phyloP scores from a whole-genome alignment of 2,113 vertebrate genomes.

The Ailuropoda melanoleuca region DNA sequence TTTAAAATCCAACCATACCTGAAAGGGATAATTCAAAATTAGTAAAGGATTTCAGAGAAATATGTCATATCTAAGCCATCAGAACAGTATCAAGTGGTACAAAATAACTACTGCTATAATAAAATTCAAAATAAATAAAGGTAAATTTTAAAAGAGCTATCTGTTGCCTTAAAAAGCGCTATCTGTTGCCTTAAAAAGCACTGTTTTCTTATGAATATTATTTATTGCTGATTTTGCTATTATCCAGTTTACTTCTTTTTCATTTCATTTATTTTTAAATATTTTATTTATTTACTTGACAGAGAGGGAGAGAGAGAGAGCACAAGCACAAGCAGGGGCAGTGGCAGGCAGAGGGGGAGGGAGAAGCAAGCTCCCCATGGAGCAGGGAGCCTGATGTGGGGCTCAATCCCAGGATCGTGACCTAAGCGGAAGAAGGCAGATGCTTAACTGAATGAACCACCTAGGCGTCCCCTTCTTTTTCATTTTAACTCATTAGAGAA shows the following conservation, averaged over 20 bases:
- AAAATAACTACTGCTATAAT: not conserved
- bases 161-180: not conserved
- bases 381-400: not conserved
- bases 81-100: not conserved
- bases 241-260: not conserved
- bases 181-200: not conserved
- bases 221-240: not conserved
- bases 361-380: not conserved
- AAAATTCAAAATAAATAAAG: not conserved
- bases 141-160: not conserved
- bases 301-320: not conserved
- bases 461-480: not conserved
- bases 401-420: not conserved
- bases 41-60: not conserved
- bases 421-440: not conserved
- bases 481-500: not conserved
- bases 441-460: not conserved
- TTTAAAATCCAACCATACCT: not conserved
- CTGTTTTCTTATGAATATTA: not conserved
- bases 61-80: not conserved
- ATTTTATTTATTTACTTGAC: not conserved
- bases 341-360: not conserved
- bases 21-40: not conserved
- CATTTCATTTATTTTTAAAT: not conserved
- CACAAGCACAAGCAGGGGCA: not conserved